A percentile compares a stretch with the other conserved stretches of the same genome.
Evolutionary conservation across 2,888 invertebrate species (phyloP).

Genomic region (Euclidia mi): DNA sequence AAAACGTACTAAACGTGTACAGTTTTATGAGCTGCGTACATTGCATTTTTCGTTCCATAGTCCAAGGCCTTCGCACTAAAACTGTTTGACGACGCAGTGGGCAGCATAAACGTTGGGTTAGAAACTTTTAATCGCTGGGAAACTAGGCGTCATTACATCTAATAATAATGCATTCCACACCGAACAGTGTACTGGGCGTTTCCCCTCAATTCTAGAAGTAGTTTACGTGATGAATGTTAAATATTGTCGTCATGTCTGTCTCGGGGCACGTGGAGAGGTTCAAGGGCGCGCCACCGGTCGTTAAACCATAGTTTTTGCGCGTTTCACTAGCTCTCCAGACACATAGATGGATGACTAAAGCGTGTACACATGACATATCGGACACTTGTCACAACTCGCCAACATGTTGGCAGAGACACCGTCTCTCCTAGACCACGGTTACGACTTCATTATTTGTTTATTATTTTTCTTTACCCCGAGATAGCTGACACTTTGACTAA

Average conservation of each 20-base stretch:
- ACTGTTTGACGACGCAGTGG: slow-evolving; percentile 25
- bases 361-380: slow-evolving; percentile 52
- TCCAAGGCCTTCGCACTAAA: slow-evolving; percentile 20
- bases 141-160: slow-evolving; percentile 41
- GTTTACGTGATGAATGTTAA: slow-evolving; percentile 63
- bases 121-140: slow-evolving; percentile 34
- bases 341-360: slow-evolving; percentile 64
- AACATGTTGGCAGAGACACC: slow-evolving; percentile 39
- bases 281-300: slow-evolving; percentile 77
- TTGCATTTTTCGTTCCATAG: slow-evolving; percentile 15
- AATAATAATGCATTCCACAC: slow-evolving; percentile 62
- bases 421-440: slow-evolving; percentile 9
- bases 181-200: slow-evolving; percentile 54
- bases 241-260: slow-evolving; percentile 59
- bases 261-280: slow-evolving; percentile 69
- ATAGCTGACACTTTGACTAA: too few relatives aligned
- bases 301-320: slow-evolving; percentile 76
- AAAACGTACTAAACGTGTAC: slow-evolving; percentile 7
- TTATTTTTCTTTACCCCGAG: slow-evolving; percentile 11
- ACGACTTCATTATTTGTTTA: slow-evolving; percentile 30
- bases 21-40: slow-evolving; percentile 7
- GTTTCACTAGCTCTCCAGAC: slow-evolving; percentile 63
- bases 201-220: slow-evolving; percentile 63
- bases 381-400: slow-evolving; percentile 35
- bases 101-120: slow-evolving; percentile 15